phyloP scores from a whole-genome alignment of 2,113 vertebrate species.

The Vireo altiloquus region DNA sequence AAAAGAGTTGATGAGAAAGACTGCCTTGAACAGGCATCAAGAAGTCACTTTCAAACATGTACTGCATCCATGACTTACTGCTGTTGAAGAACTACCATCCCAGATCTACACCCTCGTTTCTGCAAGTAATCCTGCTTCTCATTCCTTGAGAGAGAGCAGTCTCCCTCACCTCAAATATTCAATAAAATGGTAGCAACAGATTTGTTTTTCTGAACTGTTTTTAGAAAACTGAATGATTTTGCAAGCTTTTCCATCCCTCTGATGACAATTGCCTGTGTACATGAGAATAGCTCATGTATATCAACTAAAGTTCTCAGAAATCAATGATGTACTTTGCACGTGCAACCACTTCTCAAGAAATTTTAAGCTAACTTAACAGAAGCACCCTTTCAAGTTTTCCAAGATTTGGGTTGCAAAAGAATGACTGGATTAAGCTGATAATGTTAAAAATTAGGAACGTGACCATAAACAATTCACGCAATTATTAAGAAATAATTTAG shows the following conservation, averaged over 20 bases:
- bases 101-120: neutral
- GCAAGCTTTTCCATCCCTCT: neutral
- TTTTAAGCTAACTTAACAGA: neutral
- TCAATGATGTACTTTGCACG: neutral
- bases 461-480: too few species aligned
- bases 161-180: neutral
- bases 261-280: neutral
- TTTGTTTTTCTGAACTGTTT: neutral
- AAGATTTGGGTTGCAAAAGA: neutral
- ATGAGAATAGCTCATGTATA: neutral
- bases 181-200: neutral
- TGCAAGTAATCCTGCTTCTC: neutral
- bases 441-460: neutral
- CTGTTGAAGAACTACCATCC: neutral
- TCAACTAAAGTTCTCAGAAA: neutral
- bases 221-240: neutral
- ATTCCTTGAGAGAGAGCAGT: neutral
- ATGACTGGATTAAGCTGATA: neutral
- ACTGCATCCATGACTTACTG: neutral
- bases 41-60: neutral
- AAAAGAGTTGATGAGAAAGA: neutral
- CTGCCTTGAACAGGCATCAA: neutral
- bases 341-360: neutral
- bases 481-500: neutral
- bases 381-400: neutral